Base-by-base conservation (phyloP, 2,113 vertebrate species). In the Thermophis baileyi region DNA sequence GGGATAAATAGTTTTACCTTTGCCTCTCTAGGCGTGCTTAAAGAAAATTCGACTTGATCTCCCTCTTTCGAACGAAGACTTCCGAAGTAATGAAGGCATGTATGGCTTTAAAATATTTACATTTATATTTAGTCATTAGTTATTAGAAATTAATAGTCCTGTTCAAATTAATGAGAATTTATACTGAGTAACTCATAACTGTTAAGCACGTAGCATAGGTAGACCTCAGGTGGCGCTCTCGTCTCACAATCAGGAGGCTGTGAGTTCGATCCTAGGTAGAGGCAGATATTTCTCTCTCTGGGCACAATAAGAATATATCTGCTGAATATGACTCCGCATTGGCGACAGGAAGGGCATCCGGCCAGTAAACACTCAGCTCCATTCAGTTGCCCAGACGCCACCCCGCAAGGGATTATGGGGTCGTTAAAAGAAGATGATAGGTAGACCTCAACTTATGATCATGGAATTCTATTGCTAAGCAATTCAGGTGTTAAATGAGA, bases 41-140 rank as follows among this genome's bases (percentile, higher is more conserved):
- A 99, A 99, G 96, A 96, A 98, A 96, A 99, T 99, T 95, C 98
- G 99, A 54, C 98, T 99, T 94, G 99, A 99, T 96, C 98, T 99
- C 95, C 99, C 99, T 18, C 95, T 99, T 96, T 94, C 98, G 54
- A 98, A 98, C 25, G 98, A 99, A 60, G 99, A 99, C 88, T 99
- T 98, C 30, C 89, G 95, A 53, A 97, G 92, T 92, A 97, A 97
- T 8, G 97, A 98, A 93, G 98, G 98, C 97, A 95, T 96, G 97
- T 97, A 94, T 85, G 54, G 1, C 12, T n/a, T 93, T 88, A 30
- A 27, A 87, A 63, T 27, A 0, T 90, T 89, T 27, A 16, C 47
- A 47, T 47, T 47, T 47, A 40, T 16, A 3, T 6, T 8, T 11
- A 27, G 11, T 46, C 47, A 16, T 4, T 24, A 86, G 63, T 87